phyloP scores from a whole-genome alignment of 2,888 invertebrate species.

The Drosophila helvetica region DNA sequence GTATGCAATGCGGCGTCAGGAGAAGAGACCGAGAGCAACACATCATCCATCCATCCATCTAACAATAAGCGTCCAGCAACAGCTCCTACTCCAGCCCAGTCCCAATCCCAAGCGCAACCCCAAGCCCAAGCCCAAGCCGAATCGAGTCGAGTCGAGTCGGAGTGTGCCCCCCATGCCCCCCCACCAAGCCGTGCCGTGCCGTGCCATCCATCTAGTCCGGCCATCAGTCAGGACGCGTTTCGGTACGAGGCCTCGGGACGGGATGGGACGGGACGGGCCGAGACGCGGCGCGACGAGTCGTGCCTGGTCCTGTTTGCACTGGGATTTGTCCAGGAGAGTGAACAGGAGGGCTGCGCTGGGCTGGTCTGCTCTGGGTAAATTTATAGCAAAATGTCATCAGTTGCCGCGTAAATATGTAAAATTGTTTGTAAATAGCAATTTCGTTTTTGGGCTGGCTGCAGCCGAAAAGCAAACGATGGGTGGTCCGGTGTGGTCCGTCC shows the following conservation, averaged over 20 bases:
- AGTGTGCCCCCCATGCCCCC: slow-evolving; percentile 24
- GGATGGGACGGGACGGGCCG: no score
- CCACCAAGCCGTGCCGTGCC: slow-evolving; percentile 18
- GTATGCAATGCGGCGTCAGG: slow-evolving; percentile 38
- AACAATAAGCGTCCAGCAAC: slow-evolving; percentile 69
- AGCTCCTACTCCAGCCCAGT: slow-evolving; percentile 37
- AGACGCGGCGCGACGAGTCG: slow-evolving; percentile 19
- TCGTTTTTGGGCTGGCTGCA: slow-evolving; percentile 26
- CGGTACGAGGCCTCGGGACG: neutral
- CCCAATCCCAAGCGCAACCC: neutral
- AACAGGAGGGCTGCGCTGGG: slow-evolving; percentile 7
- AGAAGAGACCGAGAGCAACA: slow-evolving; percentile 53
- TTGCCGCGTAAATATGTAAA: slow-evolving; percentile 75
- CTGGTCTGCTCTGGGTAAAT: slow-evolving; percentile 36
- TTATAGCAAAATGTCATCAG: slow-evolving; percentile 76
- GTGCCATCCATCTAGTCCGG: slow-evolving; percentile 40
- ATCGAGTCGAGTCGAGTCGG: neutral
- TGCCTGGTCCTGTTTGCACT: slow-evolving; percentile 26
- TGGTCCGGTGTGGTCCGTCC: no score
- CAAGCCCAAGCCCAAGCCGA: neutral
- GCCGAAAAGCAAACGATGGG: neutral
- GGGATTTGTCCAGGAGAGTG: slow-evolving; percentile 15
- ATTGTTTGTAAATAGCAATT: slow-evolving; percentile 77
- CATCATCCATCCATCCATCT: slow-evolving; percentile 77
- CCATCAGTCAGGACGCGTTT: slow-evolving; percentile 36